phyloP scores from a whole-genome alignment of 2,113 vertebrate species.

The Acanthisitta chloris region DNA sequence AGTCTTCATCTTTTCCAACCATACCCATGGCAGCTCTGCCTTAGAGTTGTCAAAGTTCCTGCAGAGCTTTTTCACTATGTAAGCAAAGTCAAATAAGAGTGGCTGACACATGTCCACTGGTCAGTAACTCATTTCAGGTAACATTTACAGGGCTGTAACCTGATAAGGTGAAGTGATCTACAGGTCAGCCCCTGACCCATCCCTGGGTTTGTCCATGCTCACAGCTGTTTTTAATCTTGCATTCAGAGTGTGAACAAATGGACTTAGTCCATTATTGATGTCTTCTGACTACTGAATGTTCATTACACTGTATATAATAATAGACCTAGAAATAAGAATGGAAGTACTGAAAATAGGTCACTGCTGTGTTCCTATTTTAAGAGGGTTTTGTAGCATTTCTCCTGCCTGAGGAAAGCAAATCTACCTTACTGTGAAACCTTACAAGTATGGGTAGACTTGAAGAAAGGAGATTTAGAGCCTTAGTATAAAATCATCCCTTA shows the following conservation, averaged over 20 bases:
- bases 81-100: neutral
- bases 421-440: neutral
- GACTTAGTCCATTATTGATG: neutral
- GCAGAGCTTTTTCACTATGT: neutral
- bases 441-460: neutral
- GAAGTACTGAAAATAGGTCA: neutral
- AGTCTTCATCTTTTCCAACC: neutral
- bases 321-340: neutral
- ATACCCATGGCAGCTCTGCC: neutral
- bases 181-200: neutral
- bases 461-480: neutral
- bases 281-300: neutral
- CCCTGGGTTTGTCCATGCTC: neutral
- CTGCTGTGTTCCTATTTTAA: neutral
- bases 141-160: neutral
- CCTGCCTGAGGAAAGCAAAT: neutral
- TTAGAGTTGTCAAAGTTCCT: neutral
- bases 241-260: neutral
- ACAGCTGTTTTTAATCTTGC: neutral
- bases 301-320: neutral
- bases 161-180: neutral
- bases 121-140: neutral
- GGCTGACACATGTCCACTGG: fast-evolving
- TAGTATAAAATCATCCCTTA: neutral
- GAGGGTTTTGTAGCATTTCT: neutral